phyloP scores from a whole-genome alignment of 37 sponge, comb jelly and placozoan species.

The Agelas oroides region DNA sequence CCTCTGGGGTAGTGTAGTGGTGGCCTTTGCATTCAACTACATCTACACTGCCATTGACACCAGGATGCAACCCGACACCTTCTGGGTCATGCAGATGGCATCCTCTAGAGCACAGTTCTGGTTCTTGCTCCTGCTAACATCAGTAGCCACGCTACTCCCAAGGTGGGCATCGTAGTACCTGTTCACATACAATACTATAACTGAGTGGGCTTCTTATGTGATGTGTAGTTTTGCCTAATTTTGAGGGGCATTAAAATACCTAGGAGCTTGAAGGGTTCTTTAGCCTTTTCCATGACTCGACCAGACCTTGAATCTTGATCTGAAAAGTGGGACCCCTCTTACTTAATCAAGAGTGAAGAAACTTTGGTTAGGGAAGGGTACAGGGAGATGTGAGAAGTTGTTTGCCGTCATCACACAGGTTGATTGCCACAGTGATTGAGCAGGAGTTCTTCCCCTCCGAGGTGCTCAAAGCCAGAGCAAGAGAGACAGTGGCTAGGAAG shows the following conservation, averaged over 20 bases:
- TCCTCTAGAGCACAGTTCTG: conserved; percentile 53
- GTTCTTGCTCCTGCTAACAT: conserved; percentile 61
- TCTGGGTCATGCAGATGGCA: conserved; percentile 58
- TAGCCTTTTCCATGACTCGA: too few relatives aligned
- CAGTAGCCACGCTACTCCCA: conserved; percentile 67
- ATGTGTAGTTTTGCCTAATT: too few relatives aligned
- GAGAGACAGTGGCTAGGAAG: conserved; percentile 12
- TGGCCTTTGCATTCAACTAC: conserved; percentile 63
- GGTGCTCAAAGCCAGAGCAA: conserved; percentile 48
- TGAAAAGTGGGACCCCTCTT: too few relatives aligned
- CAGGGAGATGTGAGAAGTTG: too few relatives aligned
- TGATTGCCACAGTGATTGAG: conserved; percentile 51
- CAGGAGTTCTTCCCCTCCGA: conserved; percentile 59
- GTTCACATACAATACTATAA: too few relatives aligned
- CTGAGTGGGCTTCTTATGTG: too few relatives aligned
- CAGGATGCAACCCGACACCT: conserved; percentile 25
- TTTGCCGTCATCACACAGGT: not conserved
- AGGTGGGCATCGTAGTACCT: conserved; percentile 36
- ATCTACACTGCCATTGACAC: conserved; percentile 72
- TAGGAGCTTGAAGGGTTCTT: too few relatives aligned
- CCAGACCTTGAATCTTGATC: too few relatives aligned
- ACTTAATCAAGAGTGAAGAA: too few relatives aligned
- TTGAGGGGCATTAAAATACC: too few relatives aligned
- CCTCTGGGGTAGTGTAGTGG: conserved; percentile 69
- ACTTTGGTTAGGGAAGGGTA: too few relatives aligned